A percentile compares a stretch with the other conserved stretches of the same genome.
These are phyloP conservation scores for Riptortus pedestris DNA, from an alignment of 1,140 invertebrate genomes.

Conservation along the genomic window DNA sequence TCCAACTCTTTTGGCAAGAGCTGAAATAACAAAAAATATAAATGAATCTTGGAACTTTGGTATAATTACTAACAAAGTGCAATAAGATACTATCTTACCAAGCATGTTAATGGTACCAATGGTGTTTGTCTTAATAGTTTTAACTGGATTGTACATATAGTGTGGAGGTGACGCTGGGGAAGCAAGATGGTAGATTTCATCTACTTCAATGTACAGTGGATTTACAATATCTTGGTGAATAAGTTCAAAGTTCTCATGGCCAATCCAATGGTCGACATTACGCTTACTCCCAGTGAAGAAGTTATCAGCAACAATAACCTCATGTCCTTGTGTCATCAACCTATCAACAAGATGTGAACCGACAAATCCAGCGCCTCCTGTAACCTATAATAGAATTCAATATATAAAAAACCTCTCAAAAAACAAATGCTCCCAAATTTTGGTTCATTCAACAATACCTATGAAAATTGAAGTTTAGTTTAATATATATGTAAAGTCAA, in stretches of 20 bases:
- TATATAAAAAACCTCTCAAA: too few relatives aligned
- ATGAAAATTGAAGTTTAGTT: background rate
- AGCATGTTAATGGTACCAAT: slow-evolving; percentile 99
- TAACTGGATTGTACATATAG: slow-evolving; percentile 99
- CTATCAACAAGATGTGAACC: slow-evolving; percentile 94
- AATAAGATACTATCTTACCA: slow-evolving; percentile 46
- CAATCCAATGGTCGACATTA: slow-evolving; percentile 98
- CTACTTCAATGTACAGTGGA: slow-evolving; percentile 94
- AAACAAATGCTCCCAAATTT: slow-evolving; percentile 7
- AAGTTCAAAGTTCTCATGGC: slow-evolving; percentile 97
- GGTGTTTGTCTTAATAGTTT: slow-evolving; percentile 99
- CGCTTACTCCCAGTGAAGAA: slow-evolving; percentile 95
- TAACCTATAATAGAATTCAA: slow-evolving; percentile 53
- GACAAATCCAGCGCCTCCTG: slow-evolving; percentile 97
- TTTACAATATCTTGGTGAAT: slow-evolving; percentile 99
- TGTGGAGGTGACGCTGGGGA: slow-evolving; percentile 97
- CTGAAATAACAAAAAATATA: slow-evolving; percentile 40
- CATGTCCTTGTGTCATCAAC: slow-evolving; percentile 92
- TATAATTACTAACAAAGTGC: background rate
- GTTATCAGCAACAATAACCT: slow-evolving; percentile 96
- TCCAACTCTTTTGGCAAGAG: slow-evolving; percentile 83
- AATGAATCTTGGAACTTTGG: background rate
- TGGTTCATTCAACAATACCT: slow-evolving; percentile 15
- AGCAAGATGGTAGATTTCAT: slow-evolving; percentile 98
- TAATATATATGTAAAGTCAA: background rate